A percentile compares a stretch with the other conserved stretches of the same genome.
Evolutionary conservation across 2,888 invertebrate species (phyloP).

Genomic region (Cryptus viduatorius): DNA sequence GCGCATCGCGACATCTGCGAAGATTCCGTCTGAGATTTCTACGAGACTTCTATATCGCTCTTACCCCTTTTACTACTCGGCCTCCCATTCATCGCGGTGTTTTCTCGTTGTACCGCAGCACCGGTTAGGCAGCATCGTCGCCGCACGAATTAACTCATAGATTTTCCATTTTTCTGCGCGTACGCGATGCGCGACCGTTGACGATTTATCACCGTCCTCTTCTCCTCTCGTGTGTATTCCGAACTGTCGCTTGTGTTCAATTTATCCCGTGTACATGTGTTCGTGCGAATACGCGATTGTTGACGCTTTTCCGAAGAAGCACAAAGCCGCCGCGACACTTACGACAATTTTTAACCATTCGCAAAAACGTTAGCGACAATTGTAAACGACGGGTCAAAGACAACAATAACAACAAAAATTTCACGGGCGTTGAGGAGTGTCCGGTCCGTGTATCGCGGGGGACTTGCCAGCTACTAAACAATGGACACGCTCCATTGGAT

Average conservation of each 20-base stretch:
- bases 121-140: constrained; percentile 45
- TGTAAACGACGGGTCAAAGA: neutral
- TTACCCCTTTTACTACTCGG: constrained; percentile 20
- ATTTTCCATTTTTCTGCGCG: constrained; percentile 69
- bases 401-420: constrained; percentile 61
- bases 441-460: constrained; percentile 27
- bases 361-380: neutral
- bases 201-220: constrained; percentile 38
- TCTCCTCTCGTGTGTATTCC: constrained; percentile 46
- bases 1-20: constrained; percentile 35
- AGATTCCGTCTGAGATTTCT: neutral
- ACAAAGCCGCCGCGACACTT: constrained; percentile 62
- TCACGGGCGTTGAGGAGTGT: constrained; percentile 60
- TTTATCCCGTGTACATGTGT: constrained; percentile 13
- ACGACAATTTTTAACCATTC: neutral
- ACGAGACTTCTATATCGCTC: neutral
- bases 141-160: constrained; percentile 36
- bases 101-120: neutral
- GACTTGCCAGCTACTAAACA: constrained; percentile 65
- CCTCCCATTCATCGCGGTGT: constrained; percentile 39
- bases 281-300: constrained; percentile 63
- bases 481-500: constrained; percentile 72
- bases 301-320: constrained; percentile 70
- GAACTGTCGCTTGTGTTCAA: neutral
- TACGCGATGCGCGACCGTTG: constrained; percentile 16